These are phyloP conservation scores for Tromatobia lineatoria DNA, from an alignment of 2,888 invertebrate species.

Conservation along the genomic window DNA sequence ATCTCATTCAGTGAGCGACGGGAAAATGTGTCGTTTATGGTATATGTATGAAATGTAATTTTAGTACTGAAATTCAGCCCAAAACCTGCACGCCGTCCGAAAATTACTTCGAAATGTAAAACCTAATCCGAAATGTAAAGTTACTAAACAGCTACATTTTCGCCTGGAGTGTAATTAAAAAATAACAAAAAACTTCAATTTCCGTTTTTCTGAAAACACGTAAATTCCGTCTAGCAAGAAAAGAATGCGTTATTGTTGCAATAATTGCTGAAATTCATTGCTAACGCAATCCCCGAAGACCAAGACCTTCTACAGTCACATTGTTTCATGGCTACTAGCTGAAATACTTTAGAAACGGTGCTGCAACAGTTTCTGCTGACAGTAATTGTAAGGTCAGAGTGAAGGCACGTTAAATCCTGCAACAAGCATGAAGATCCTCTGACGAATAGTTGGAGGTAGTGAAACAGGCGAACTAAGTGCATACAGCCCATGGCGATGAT, in stretches of 20 bases:
- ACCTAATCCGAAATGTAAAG: no score
- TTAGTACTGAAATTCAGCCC: no score
- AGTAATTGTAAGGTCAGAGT: slow-evolving; percentile 63
- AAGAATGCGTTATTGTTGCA: neutral
- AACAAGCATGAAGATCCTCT: slow-evolving; percentile 12
- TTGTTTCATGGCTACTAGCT: neutral
- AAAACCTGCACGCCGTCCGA: no score
- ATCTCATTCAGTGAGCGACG: no score
- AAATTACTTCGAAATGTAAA: no score
- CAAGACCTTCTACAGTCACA: neutral
- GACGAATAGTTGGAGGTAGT: slow-evolving; percentile 1
- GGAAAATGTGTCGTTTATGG: no score
- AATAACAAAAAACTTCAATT: no score
- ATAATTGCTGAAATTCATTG: neutral
- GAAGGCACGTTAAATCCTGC: slow-evolving; percentile 68
- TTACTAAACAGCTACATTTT: no score
- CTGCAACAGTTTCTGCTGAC: slow-evolving; percentile 2
- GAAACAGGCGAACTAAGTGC: neutral
- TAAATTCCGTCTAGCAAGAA: no score
- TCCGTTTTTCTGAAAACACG: no score
- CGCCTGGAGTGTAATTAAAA: no score
- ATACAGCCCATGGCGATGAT: slow-evolving; percentile 8
- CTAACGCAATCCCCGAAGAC: neutral
- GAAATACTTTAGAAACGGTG: neutral
- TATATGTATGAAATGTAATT: no score